Evolutionary conservation across 1,140 invertebrate species (phyloP).

Genomic region (Homalodisca vitripennis): DNA sequence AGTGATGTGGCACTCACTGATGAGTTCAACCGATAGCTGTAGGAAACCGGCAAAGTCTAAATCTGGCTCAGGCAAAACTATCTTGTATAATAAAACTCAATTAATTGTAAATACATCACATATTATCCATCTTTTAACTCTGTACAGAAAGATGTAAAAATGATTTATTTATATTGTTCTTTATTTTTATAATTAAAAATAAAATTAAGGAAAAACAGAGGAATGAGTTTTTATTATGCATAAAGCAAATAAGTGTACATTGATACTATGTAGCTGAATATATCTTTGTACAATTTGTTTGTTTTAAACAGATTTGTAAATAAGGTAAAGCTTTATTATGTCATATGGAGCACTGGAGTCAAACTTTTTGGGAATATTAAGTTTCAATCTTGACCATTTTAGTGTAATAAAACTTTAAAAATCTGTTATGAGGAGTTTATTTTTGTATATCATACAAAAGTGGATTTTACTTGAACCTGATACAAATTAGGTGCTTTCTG

Average conservation of each 20-base stretch:
- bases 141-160: slow-evolving; percentile 25
- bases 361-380: no score
- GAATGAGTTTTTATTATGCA: slow-evolving; percentile 21
- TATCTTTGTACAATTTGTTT: slow-evolving; percentile 7
- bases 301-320: slow-evolving; percentile 1
- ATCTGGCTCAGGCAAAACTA: neutral
- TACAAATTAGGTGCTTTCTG: slow-evolving; percentile 26
- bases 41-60: neutral
- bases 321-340: neutral
- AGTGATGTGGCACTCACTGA: no score
- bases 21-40: slow-evolving; percentile 10
- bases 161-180: slow-evolving; percentile 24
- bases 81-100: neutral
- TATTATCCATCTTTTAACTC: slow-evolving; percentile 4
- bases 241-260: slow-evolving; percentile 18
- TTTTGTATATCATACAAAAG: no score
- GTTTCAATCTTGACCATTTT: no score
- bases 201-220: slow-evolving; percentile 16
- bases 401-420: no score
- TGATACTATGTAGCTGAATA: no score
- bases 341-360: neutral
- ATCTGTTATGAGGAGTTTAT: no score
- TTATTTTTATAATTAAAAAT: slow-evolving; percentile 24
- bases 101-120: slow-evolving; percentile 25
- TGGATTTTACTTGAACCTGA: no score